phyloP scores from a whole-genome alignment of 2,113 vertebrate species.

The Erythrolamprus reginae region DNA sequence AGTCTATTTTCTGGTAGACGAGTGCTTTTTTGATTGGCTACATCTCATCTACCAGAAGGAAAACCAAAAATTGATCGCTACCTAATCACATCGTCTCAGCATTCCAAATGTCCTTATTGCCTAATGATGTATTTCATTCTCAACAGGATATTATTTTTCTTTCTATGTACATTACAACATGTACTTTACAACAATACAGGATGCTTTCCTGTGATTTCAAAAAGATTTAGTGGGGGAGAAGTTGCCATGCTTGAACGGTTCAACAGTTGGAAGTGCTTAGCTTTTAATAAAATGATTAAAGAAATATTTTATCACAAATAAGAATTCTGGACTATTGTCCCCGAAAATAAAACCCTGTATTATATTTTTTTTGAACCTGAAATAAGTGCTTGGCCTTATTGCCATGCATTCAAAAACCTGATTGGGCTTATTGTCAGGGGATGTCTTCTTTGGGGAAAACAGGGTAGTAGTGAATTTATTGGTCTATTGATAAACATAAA shows the following conservation, averaged over 20 bases:
- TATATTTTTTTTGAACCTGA: no score
- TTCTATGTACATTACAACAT: not conserved
- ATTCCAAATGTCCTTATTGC: not conserved
- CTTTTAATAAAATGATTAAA: not conserved
- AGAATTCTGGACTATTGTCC: not conserved
- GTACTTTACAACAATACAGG: not conserved
- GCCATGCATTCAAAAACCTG: no score
- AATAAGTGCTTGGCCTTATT: no score
- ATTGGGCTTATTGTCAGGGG: no score
- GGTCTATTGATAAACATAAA: not conserved
- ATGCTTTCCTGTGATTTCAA: not conserved
- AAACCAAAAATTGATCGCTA: not conserved
- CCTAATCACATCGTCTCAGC: not conserved
- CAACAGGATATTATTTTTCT: not conserved
- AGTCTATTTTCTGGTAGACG: not conserved
- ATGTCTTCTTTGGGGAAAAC: no score
- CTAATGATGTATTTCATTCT: not conserved
- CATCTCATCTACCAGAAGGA: not conserved
- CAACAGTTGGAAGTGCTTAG: not conserved
- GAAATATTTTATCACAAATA: not conserved
- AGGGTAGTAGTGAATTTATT: not conserved
- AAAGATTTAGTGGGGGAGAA: not conserved
- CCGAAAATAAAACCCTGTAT: no score
- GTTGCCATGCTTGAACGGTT: not conserved
- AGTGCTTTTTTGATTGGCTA: not conserved